Evolutionary conservation across 2,888 invertebrate species (phyloP).

Genomic region (Drosophila cyrtoloma): DNA sequence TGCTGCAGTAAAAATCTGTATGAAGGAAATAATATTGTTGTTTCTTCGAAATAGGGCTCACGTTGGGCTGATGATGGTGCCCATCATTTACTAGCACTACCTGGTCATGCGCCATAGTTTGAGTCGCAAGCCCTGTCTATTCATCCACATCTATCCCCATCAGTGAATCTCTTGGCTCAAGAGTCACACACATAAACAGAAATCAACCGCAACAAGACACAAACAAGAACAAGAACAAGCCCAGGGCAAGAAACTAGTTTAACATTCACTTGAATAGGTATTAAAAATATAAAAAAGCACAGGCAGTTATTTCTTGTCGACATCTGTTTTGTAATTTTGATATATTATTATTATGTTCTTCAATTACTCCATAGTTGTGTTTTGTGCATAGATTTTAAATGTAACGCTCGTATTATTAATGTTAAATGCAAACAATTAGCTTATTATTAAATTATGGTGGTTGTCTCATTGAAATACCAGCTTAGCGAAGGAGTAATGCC

Average conservation of each 20-base stretch:
- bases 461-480: neutral
- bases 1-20: constrained; percentile 66
- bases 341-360: constrained; percentile 21
- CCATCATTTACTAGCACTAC: constrained; percentile 99
- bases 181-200: constrained; percentile 77
- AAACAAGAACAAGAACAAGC: constrained; percentile 24
- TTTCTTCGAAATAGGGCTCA: constrained; percentile 89
- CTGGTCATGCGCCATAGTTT: constrained; percentile 96
- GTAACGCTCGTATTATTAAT: constrained; percentile 64
- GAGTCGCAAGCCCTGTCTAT: constrained; percentile 92
- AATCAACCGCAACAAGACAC: constrained; percentile 29
- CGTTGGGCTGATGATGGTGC: constrained; percentile 94
- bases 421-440: constrained; percentile 41
- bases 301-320: constrained; percentile 9
- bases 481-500: neutral
- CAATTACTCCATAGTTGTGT: constrained; percentile 10
- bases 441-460: constrained; percentile 1
- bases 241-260: constrained; percentile 34
- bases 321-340: constrained; percentile 21
- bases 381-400: constrained; percentile 19
- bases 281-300: constrained; percentile 22
- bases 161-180: constrained; percentile 93
- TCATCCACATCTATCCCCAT: constrained; percentile 90
- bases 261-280: constrained; percentile 37
- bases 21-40: neutral